Base-by-base conservation (phyloP, 2,113 vertebrate species). In the Laticauda laticaudata region DNA sequence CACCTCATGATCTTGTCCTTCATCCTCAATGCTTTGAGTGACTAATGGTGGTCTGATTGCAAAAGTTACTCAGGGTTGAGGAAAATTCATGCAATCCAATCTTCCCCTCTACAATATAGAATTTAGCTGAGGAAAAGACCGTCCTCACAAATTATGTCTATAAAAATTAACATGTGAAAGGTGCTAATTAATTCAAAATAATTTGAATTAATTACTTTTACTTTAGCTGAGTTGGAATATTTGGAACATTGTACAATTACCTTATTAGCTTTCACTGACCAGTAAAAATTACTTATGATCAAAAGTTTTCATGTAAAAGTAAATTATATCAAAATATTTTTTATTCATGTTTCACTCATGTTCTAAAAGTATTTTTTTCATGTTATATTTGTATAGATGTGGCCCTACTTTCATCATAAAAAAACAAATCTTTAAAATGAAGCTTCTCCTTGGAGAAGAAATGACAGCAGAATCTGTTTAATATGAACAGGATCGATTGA, bases 271-370 rank as follows among this genome's bases (percentile, higher is more conserved):
- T 87, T 48, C 85, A 29, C 55, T 61, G 26, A 20, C 8, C 34
- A 81, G 4, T 55, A 34, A 24, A 55, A 91, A 43, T 39, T 3
- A 53, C 34, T 53, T 75, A 48, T 14, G 53, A 15, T 55, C 21
- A 53, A 85, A 21, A 20, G 15, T 18, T 90, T 69, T n/a, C 43
- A 51, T 45, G 45, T 54, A 81, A 51, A 85, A 85, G 34, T 26
- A 55, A 43, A 81, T 34, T 24, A 23, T 81, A 39, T 20, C 23
- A 34, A 54, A 34, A 89, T 81, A 81, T 53, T 24, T 26, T 69
- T 69, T 69, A 69, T 21, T 53, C n/a, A 9, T 1, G 0, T 34
- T 85, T 21, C 12, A 34, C n/a, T 53, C n/a, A 9, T 1, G 0
- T 34, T 85, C 21, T 23, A 1, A 75, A 53, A 23, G 34, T 55